phyloP scores from a whole-genome alignment of 2,888 invertebrate genomes.

The Cactoblastis cactorum region DNA sequence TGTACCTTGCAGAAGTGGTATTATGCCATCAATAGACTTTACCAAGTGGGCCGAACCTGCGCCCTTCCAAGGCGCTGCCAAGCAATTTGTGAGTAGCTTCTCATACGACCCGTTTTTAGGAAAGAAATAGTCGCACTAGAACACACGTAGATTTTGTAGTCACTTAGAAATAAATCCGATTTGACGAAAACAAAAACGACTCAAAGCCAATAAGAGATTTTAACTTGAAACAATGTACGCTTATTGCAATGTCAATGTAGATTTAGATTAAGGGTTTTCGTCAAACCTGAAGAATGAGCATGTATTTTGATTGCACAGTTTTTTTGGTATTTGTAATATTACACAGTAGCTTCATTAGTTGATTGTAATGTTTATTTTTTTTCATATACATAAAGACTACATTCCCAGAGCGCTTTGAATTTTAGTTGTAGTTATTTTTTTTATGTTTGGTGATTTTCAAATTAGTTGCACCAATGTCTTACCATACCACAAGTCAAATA shows the following conservation, averaged over 20 bases:
- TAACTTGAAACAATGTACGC: background rate
- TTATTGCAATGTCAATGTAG: background rate
- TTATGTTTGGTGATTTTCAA: background rate
- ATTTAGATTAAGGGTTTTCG: background rate
- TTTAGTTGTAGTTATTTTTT: background rate
- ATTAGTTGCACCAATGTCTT: background rate
- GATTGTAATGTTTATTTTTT: too few relatives aligned
- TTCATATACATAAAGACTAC: background rate
- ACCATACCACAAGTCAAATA: constrained; percentile 18
- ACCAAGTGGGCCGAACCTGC: constrained; percentile 92
- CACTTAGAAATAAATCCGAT: constrained; percentile 18
- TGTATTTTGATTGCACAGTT: background rate
- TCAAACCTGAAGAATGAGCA: background rate
- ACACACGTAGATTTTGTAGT: constrained; percentile 40
- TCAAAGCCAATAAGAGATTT: background rate
- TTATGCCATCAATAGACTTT: constrained; percentile 92
- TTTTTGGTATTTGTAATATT: background rate
- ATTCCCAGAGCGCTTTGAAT: background rate
- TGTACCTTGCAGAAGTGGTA: constrained; percentile 93
- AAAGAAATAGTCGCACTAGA: constrained; percentile 62
- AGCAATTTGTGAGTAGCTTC: constrained; percentile 84
- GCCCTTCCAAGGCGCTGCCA: constrained; percentile 58
- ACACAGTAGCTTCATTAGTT: too few relatives aligned
- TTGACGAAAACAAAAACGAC: background rate
- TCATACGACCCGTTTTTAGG: constrained; percentile 72